phyloP scores from a whole-genome alignment of 2,888 invertebrate species.

The Kuschelorhynchus macadamiae region DNA sequence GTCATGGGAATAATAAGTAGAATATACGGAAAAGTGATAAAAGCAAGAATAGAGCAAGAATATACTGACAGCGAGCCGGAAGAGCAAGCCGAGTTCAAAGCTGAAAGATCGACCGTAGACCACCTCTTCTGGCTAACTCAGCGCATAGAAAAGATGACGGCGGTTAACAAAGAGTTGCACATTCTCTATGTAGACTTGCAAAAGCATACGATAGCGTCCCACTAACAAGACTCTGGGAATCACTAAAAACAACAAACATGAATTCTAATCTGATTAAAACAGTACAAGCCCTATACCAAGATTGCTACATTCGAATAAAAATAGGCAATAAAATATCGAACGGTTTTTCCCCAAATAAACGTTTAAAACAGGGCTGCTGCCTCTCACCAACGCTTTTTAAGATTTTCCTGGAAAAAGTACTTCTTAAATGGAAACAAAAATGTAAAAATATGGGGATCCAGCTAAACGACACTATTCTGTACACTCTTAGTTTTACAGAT shows the following conservation, averaged over 20 bases:
- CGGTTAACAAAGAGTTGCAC: neutral
- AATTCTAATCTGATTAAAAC: too few relatives aligned
- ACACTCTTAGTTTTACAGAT: too few relatives aligned
- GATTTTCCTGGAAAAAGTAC: neutral
- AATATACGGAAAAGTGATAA: slow-evolving; percentile 12
- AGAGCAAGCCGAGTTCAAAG: slow-evolving; percentile 1
- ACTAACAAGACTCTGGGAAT: too few relatives aligned
- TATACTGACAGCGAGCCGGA: neutral
- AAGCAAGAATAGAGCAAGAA: slow-evolving; percentile 9
- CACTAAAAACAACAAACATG: too few relatives aligned
- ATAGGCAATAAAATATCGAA: neutral
- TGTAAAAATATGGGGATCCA: neutral
- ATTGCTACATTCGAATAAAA: too few relatives aligned
- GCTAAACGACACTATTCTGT: neutral
- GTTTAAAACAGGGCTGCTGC: neutral
- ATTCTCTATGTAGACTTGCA: neutral
- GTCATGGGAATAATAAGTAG: neutral
- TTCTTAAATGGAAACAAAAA: too few relatives aligned
- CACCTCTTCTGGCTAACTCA: slow-evolving; percentile 4
- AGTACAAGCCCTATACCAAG: too few relatives aligned
- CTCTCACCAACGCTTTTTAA: neutral
- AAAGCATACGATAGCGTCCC: too few relatives aligned
- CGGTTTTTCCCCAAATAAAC: neutral
- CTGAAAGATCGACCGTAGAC: slow-evolving; percentile 1
- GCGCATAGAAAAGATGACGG: neutral